A percentile compares a stretch with the other conserved stretches of the same genome.
Evolutionary conservation across 2,113 vertebrate genomes (phyloP).

Genomic region (Hemiprocne comata): DNA sequence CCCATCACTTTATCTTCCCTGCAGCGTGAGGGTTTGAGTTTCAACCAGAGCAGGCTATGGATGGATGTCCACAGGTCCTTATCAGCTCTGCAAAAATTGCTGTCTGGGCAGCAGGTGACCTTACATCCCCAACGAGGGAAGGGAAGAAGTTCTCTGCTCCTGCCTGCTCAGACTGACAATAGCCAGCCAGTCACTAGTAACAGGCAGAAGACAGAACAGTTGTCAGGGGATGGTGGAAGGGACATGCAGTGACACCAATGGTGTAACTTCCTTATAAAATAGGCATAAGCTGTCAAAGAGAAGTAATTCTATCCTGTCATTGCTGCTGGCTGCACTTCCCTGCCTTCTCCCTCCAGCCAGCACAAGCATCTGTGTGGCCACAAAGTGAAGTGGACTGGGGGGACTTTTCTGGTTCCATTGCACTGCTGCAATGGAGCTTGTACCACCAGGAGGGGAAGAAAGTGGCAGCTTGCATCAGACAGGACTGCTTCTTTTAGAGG

Average conservation of each 20-base stretch:
- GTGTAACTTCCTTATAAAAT: neutral
- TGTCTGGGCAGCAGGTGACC: neutral
- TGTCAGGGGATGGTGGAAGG: neutral
- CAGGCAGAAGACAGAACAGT: neutral
- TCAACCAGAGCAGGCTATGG: neutral
- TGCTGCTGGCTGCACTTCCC: neutral
- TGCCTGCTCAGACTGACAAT: neutral
- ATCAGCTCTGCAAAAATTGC: neutral
- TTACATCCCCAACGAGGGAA: accelerated
- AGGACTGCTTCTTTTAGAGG: neutral
- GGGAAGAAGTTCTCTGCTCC: neutral
- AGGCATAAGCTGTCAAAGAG: neutral
- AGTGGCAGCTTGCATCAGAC: neutral
- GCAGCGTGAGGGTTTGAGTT: neutral
- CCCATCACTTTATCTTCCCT: neutral
- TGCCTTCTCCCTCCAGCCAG: neutral
- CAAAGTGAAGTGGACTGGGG: neutral
- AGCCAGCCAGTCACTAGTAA: neutral
- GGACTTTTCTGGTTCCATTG: neutral
- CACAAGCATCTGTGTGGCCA: neutral
- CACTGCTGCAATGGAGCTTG: neutral
- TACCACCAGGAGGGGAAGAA: neutral
- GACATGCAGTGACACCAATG: accelerated
- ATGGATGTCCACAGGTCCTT: neutral
- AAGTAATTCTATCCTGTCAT: neutral